A percentile compares a stretch with the other conserved stretches of the same genome.
These are phyloP conservation scores for Ceratoteleas bidentatus DNA, from an alignment of 1,140 invertebrate species.

Conservation along the genomic window DNA sequence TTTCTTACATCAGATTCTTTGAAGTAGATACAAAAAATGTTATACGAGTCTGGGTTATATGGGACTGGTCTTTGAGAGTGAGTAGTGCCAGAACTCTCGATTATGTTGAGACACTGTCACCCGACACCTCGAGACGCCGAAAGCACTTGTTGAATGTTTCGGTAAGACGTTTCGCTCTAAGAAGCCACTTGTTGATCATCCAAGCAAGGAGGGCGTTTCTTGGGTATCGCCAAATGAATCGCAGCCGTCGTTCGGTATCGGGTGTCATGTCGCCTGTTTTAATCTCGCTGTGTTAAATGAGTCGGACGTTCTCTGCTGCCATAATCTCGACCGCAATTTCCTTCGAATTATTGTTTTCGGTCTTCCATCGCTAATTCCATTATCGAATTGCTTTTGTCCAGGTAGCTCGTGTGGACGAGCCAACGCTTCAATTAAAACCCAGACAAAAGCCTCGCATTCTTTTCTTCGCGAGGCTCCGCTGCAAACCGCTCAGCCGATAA, in stretches of 20 bases:
- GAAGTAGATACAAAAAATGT: no score
- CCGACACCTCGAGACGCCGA: slow-evolving; percentile 9
- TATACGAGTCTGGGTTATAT: no score
- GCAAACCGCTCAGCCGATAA: slow-evolving; percentile 20
- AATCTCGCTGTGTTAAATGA: slow-evolving; percentile 30
- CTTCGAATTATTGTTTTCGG: slow-evolving; percentile 6
- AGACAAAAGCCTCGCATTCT: slow-evolving; percentile 14
- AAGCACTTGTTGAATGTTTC: slow-evolving; percentile 79
- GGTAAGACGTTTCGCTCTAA: slow-evolving; percentile 78
- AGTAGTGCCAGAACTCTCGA: slow-evolving; percentile 4
- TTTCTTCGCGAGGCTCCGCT: slow-evolving; percentile 12
- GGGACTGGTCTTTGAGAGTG: no score
- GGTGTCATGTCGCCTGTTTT: slow-evolving; percentile 9
- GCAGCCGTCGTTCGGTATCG: slow-evolving; percentile 12
- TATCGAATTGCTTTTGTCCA: slow-evolving; percentile 13
- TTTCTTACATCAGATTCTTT: no score
- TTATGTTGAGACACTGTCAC: slow-evolving; percentile 3
- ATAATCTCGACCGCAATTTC: slow-evolving; percentile 19
- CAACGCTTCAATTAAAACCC: slow-evolving; percentile 24
- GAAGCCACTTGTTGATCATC: slow-evolving; percentile 80
- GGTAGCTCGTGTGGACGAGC: slow-evolving; percentile 11
- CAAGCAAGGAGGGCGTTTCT: slow-evolving; percentile 66
- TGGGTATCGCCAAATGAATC: slow-evolving; percentile 33
- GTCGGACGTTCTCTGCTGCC: slow-evolving; percentile 4
- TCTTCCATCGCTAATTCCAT: slow-evolving; percentile 17